Conservation (phyloP, 2,797 vertebrate species). For the Pagetopsis macropterus region DNA sequence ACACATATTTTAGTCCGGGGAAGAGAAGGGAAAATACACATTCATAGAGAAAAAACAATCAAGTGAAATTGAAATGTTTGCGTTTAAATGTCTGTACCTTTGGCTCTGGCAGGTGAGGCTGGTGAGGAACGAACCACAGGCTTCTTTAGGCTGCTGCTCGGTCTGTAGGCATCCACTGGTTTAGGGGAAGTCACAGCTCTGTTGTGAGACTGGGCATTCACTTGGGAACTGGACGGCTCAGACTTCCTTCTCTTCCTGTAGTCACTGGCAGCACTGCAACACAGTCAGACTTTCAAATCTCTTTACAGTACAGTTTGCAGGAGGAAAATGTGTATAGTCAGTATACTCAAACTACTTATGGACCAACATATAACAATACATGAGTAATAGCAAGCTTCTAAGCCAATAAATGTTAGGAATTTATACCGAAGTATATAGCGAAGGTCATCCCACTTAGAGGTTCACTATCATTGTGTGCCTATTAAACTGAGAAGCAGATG, state of each 20-base stretch:
- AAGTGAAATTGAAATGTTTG: background rate
- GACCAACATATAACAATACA: background rate
- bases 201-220: conserved; percentile 79
- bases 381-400: background rate
- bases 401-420: background rate
- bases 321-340: background rate
- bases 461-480: background rate
- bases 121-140: conserved; percentile 91
- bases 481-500: no score
- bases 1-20: background rate
- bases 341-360: background rate
- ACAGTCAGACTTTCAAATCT: conserved; percentile 15
- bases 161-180: conserved; percentile 81
- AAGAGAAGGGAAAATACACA: conserved; percentile 10
- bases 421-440: background rate
- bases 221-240: conserved; percentile 90
- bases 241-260: conserved; percentile 98
- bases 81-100: conserved; percentile 85
- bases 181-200: conserved; percentile 78
- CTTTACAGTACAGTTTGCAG: background rate
- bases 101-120: conserved; percentile 92
- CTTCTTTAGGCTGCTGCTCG: conserved; percentile 87
- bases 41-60: background rate
- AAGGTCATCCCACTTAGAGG: background rate
- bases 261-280: conserved; percentile 88